Evolutionary conservation across 2,888 invertebrate genomes (phyloP).

Genomic region (Drosophila parthenogenetica): DNA sequence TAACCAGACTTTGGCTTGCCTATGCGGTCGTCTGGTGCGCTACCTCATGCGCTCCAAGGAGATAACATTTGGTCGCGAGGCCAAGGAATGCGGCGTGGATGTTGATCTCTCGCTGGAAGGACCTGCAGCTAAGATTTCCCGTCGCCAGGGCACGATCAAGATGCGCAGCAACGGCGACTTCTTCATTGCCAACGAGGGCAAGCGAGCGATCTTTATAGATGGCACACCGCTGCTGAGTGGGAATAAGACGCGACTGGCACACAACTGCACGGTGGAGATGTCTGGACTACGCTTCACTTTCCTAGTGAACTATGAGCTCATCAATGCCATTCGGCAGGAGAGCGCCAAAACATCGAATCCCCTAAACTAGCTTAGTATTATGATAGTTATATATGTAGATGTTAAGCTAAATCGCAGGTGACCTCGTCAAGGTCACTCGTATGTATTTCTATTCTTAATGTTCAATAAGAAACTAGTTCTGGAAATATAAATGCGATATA

Average conservation of each 20-base stretch:
- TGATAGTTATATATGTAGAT: background rate
- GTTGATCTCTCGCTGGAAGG: conserved; percentile 97
- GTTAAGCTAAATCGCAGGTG: conserved; percentile 24
- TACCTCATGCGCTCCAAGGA: conserved; percentile 97
- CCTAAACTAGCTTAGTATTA: conserved; percentile 71
- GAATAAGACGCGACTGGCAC: conserved; percentile 94
- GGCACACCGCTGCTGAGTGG: conserved; percentile 95
- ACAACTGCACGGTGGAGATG: conserved; percentile 98
- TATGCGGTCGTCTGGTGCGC: conserved; percentile 95
- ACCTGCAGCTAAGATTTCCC: conserved; percentile 96
- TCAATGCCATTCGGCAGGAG: conserved; percentile 95
- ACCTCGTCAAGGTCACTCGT: conserved; percentile 31
- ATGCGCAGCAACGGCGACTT: conserved; percentile 97
- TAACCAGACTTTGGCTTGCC: conserved; percentile 95
- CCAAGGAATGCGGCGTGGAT: conserved; percentile 95
- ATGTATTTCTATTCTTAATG: conserved; percentile 50
- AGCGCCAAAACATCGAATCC: conserved; percentile 91
- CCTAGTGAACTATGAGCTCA: conserved; percentile 95
- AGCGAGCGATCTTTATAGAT: conserved; percentile 97
- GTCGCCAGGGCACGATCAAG: conserved; percentile 95
- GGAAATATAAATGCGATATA: conserved; percentile 38
- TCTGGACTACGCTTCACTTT: conserved; percentile 96
- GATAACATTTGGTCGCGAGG: conserved; percentile 96
- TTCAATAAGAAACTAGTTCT: conserved; percentile 52
- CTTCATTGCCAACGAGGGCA: conserved; percentile 97